Percentiles rank a stretch among this genome's conserved stretches.
Conservation (phyloP, 2,888 invertebrate genomes). For the Nomada ruficornis region DNA sequence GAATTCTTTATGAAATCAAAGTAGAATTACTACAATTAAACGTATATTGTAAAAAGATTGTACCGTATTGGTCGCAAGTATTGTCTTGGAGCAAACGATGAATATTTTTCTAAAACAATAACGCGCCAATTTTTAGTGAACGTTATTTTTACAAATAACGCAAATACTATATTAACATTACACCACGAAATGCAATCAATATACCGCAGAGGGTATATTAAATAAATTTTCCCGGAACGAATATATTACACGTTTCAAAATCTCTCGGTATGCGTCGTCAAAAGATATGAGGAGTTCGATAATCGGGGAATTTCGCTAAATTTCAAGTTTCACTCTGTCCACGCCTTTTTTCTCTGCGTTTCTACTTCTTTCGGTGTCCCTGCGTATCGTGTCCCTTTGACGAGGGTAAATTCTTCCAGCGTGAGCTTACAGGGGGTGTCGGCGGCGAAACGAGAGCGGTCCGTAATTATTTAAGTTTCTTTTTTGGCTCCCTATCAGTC, state of each 20-base stretch:
- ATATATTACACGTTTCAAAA: background rate
- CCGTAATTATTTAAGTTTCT: conserved; percentile 52
- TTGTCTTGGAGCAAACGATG: too few relatives aligned
- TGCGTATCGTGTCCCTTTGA: conserved; percentile 18
- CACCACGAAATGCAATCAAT: background rate
- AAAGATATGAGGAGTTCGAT: background rate
- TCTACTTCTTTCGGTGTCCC: conserved; percentile 11
- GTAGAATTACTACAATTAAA: background rate
- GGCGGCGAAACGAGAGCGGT: conserved; percentile 32
- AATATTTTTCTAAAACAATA: too few relatives aligned
- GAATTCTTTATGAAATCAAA: background rate
- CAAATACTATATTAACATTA: too few relatives aligned
- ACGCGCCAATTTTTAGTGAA: too few relatives aligned
- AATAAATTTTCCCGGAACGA: background rate
- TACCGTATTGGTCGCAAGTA: too few relatives aligned
- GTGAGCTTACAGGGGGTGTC: conserved; percentile 16
- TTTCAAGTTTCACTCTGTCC: conserved; percentile 9
- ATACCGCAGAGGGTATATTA: background rate
- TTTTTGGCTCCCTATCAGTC: conserved; percentile 46
- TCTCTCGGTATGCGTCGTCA: background rate
- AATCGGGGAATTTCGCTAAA: background rate
- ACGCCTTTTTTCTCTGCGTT: background rate
- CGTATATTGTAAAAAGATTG: too few relatives aligned
- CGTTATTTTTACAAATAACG: too few relatives aligned
- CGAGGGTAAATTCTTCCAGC: conserved; percentile 32